These are phyloP conservation scores for Blastobasis lacticolella DNA, from an alignment of 2,888 invertebrate species.

Conservation along the genomic window DNA sequence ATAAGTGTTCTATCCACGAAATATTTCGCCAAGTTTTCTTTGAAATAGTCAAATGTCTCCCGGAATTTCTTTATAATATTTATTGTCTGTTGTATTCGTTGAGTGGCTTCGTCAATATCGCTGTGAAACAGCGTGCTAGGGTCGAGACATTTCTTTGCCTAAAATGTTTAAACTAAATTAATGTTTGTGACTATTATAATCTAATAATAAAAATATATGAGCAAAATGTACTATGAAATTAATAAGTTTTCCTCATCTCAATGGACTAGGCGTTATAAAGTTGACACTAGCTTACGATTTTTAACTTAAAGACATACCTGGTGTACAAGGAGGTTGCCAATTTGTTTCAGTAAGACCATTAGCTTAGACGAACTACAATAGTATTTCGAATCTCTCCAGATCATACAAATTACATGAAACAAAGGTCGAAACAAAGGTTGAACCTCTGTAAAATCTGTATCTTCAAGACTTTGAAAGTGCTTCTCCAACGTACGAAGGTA, in stretches of 20 bases:
- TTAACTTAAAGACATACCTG: constrained; percentile 70
- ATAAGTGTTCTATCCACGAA: constrained; percentile 75
- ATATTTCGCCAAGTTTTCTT: constrained; percentile 78
- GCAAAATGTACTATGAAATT: no score
- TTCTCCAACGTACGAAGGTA: constrained; percentile 88
- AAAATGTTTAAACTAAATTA: constrained; percentile 25
- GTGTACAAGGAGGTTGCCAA: constrained; percentile 91
- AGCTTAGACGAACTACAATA: constrained; percentile 93
- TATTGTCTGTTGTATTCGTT: constrained; percentile 82
- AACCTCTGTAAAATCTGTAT: constrained; percentile 89
- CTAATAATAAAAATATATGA: no score
- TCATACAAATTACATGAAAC: constrained; percentile 89
- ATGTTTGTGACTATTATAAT: background rate
- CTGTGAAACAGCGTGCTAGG: constrained; percentile 95
- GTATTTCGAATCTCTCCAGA: constrained; percentile 93
- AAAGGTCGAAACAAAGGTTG: constrained; percentile 84
- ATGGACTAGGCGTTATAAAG: no score
- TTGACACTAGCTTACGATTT: no score
- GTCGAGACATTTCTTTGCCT: constrained; percentile 92
- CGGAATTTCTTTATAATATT: constrained; percentile 78
- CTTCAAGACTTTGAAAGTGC: constrained; percentile 86
- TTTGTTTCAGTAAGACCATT: constrained; percentile 90
- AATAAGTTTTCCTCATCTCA: no score
- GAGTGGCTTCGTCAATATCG: constrained; percentile 94
- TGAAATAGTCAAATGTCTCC: constrained; percentile 79